Evolutionary conservation across 1,140 invertebrate species (phyloP), one percentile per base, ranked within the genome.

Genomic region (Tenebrio molitor): DNA sequence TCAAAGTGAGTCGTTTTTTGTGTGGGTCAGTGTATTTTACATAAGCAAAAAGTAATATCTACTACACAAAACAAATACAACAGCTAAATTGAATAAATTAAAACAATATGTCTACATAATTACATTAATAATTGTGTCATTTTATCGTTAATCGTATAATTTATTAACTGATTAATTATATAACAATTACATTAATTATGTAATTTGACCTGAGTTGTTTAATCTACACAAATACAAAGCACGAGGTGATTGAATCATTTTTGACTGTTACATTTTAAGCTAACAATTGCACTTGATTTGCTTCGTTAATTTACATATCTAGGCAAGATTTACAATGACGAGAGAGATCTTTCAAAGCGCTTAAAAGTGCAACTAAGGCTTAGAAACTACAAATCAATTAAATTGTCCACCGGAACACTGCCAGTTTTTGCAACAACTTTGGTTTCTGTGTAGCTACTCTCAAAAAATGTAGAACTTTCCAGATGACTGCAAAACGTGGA

Each of bases 401-500:
- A 72, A 72, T 74, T 76, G 16, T 68, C 67, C 44, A 76, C 66
- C 33, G 73, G 14, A 15, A 76, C 65, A 62, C 68, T 74, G 42
- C 67, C 34, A 21, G 64, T 67, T 41, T 34, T 44, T 29, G 44
- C 14, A 29, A 73, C 62, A 58, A 36, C 64, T 72, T 74, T 71
- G 33, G 15, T 74, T 65, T 71, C 76, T 33, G 53, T 46, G 33
- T 66, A 77, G 14, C 46, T 65, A 39, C 39, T 74, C 69, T 77
- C 62, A 74, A 58, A 72, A 69, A 71, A 78, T 33, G 36, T 72
- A 8, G 58, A 68, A 25, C 46, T 70, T 73, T 77, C 75, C 33
- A 80, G 39, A 50, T 81, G 76, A 68, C 76, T 80, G 64, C 78
- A 78, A 76, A 81, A 81, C 14, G 74, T 79, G n/a, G 79, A 77